Conservation (phyloP, 2,797 vertebrate species). For the Pitangus sulphuratus region DNA sequence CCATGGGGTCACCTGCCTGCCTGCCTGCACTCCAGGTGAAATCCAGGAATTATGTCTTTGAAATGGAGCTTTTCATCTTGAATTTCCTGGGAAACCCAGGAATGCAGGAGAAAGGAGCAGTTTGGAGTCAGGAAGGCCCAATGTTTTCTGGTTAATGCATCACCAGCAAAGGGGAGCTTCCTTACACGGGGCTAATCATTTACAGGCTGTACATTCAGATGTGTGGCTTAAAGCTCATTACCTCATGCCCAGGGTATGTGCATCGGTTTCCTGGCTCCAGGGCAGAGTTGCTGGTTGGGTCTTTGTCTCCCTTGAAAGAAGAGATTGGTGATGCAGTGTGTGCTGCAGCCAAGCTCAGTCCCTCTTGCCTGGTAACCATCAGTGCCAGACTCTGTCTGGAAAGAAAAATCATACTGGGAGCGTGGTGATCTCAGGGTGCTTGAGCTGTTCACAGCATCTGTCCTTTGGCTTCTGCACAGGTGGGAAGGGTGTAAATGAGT, state of each 20-base stretch:
- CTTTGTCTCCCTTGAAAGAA: neutral
- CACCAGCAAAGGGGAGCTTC: neutral
- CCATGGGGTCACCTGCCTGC: neutral
- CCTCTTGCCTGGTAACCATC: neutral
- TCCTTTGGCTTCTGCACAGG: neutral
- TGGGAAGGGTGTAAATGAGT: neutral
- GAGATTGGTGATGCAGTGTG: fast-evolving
- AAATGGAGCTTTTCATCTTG: neutral
- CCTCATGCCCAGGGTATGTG: neutral
- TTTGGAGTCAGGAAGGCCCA: neutral
- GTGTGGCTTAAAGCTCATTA: neutral
- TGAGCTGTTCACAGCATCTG: neutral
- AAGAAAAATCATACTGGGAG: fast-evolving
- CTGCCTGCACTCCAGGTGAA: neutral
- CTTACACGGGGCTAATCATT: neutral
- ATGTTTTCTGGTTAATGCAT: neutral
- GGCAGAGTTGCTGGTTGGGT: neutral
- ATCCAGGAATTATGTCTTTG: neutral
- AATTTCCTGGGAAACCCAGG: neutral
- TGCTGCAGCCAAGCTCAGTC: neutral
- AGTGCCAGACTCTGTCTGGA: neutral
- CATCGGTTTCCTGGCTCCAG: fast-evolving
- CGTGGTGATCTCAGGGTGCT: fast-evolving
- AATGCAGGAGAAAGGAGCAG: neutral
- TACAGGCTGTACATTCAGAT: neutral